Conservation (phyloP, 2,888 invertebrate species). For the Strigamia crassipes region DNA sequence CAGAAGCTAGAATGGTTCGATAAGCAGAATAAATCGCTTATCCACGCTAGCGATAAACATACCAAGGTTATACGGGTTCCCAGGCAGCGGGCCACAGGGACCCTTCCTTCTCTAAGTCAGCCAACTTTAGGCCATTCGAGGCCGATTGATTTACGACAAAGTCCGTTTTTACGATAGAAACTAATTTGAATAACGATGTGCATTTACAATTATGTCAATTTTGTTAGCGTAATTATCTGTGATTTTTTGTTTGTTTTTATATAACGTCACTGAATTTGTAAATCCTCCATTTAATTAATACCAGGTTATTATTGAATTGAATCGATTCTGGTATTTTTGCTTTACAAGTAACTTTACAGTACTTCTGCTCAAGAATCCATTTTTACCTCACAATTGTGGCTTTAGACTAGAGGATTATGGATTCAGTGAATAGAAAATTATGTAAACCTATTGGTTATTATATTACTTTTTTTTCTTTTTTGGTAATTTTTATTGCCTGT, state of each 20-base stretch:
- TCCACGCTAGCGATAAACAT: conserved; percentile 43
- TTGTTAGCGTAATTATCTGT: conserved; percentile 12
- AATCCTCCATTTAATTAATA: conserved; percentile 25
- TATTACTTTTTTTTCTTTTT: neutral
- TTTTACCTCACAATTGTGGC: conserved; percentile 10
- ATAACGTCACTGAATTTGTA: neutral
- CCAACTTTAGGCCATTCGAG: neutral
- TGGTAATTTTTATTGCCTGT: neutral
- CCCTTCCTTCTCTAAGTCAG: conserved; percentile 13
- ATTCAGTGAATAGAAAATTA: neutral
- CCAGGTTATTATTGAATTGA: neutral
- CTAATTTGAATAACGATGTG: neutral
- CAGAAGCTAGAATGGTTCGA: conserved; percentile 36
- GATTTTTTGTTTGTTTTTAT: neutral
- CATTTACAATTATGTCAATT: neutral
- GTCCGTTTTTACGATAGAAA: conserved; percentile 7
- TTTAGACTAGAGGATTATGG: neutral
- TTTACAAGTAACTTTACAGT: neutral
- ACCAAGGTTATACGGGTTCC: conserved; percentile 36
- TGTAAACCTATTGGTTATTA: neutral
- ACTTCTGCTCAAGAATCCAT: neutral
- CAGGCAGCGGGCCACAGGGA: conserved; percentile 11
- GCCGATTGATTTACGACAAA: neutral
- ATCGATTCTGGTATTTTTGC: neutral
- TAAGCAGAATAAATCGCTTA: conserved; percentile 3